These are phyloP conservation scores for Seriola rivoliana DNA, from an alignment of 2,113 vertebrate genomes.

Conservation along the genomic window DNA sequence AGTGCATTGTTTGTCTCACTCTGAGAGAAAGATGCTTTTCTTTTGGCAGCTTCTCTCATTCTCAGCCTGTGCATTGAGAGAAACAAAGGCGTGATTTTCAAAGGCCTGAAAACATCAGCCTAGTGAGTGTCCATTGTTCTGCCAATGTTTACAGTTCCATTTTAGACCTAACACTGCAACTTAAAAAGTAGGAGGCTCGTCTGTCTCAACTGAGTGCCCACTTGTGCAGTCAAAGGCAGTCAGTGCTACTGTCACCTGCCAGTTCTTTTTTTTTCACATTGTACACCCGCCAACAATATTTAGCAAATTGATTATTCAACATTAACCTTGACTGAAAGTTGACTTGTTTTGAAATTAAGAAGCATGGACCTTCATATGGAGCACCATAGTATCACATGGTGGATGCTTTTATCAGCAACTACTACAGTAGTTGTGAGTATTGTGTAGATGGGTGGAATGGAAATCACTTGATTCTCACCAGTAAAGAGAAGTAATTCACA, in stretches of 20 bases:
- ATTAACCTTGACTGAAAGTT: conserved; percentile 20
- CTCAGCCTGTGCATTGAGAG: conserved; percentile 29
- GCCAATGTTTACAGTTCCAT: conserved; percentile 39
- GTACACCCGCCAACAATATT: background rate
- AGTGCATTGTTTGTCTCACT: conserved; percentile 54
- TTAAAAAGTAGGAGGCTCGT: conserved; percentile 38
- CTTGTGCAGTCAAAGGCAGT: conserved; percentile 31
- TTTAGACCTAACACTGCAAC: conserved; percentile 34
- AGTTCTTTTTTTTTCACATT: background rate
- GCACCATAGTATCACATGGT: background rate
- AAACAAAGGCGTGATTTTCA: conserved; percentile 59
- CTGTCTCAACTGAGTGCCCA: conserved; percentile 41
- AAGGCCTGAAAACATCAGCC: conserved; percentile 19
- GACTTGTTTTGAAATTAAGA: conserved; percentile 14
- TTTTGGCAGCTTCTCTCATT: conserved; percentile 37
- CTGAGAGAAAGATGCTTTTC: conserved; percentile 53
- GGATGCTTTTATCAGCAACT: background rate
- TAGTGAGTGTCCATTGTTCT: conserved; percentile 21
- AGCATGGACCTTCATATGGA: background rate
- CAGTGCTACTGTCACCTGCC: conserved; percentile 3
- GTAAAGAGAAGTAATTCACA: conserved; percentile 24
- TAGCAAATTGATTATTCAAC: background rate
- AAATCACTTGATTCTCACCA: conserved; percentile 25
- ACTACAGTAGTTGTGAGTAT: background rate
- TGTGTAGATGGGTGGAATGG: conserved; percentile 15